These are phyloP conservation scores for Oppia nitens DNA, from an alignment of 1,140 invertebrate genomes.

Conservation along the genomic window DNA sequence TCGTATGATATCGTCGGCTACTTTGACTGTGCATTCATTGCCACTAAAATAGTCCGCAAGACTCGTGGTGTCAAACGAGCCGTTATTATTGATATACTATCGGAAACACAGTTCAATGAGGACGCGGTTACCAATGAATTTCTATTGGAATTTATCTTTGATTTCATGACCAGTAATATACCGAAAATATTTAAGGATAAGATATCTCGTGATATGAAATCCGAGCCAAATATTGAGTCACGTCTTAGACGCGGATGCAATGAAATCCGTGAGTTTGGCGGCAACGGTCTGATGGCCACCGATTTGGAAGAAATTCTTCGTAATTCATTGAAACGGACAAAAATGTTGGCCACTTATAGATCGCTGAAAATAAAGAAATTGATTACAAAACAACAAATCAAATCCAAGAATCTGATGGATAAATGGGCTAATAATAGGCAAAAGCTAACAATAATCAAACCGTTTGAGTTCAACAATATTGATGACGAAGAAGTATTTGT, in stretches of 20 bases:
- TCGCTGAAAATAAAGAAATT: no score
- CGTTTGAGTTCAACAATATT: no score
- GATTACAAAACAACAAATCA: no score
- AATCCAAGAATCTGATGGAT: no score
- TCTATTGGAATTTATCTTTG: background rate
- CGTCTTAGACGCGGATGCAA: background rate
- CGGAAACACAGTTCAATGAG: background rate
- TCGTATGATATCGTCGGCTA: constrained; percentile 71
- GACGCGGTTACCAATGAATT: background rate
- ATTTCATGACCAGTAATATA: background rate
- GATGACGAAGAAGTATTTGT: no score
- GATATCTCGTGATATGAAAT: background rate
- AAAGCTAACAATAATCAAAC: no score
- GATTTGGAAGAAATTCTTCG: constrained; percentile 1
- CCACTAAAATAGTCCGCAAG: constrained; percentile 23
- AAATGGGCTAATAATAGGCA: no score
- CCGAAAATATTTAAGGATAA: background rate
- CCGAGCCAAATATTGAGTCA: background rate
- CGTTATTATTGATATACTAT: background rate
- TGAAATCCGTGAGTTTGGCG: background rate
- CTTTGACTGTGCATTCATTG: constrained; percentile 78
- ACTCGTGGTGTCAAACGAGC: background rate
- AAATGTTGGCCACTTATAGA: background rate
- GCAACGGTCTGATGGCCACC: background rate
- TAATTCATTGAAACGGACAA: background rate